A percentile compares a stretch with the other conserved stretches of the same genome.
These are phyloP conservation scores for Drosophila setosimentum DNA, from an alignment of 2,888 invertebrate genomes.

Conservation along the genomic window DNA sequence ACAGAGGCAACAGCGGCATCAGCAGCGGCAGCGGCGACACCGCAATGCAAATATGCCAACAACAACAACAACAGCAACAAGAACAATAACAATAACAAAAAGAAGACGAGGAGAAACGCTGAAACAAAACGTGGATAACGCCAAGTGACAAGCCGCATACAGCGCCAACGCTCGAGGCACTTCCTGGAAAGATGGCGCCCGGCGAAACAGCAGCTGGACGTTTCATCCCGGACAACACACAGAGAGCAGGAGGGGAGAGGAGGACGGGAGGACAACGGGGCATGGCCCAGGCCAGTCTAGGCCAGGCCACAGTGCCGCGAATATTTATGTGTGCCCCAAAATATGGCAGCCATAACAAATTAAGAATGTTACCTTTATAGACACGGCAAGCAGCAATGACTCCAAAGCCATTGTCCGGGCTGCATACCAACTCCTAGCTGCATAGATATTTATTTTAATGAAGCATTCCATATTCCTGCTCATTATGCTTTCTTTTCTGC, in stretches of 20 bases:
- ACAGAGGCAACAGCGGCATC: slow-evolving; percentile 19
- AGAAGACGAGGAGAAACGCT: slow-evolving; percentile 27
- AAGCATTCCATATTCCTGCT: slow-evolving; percentile 29
- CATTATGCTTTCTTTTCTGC: not conserved
- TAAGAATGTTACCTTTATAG: slow-evolving; percentile 75
- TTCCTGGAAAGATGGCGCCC: slow-evolving; percentile 50
- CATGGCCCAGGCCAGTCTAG: not conserved
- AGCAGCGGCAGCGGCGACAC: slow-evolving; percentile 53
- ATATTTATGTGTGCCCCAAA: slow-evolving; percentile 60
- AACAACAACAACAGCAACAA: slow-evolving; percentile 44
- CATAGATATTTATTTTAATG: slow-evolving; percentile 40
- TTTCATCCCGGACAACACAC: slow-evolving; percentile 50
- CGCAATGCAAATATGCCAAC: slow-evolving; percentile 78
- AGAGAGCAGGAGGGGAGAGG: slow-evolving; percentile 10
- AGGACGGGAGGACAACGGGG: not conserved
- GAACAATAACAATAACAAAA: slow-evolving; percentile 13
- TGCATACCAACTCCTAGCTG: slow-evolving; percentile 7
- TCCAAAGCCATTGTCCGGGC: slow-evolving; percentile 1
- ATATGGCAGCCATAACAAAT: slow-evolving; percentile 78
- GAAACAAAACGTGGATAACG: slow-evolving; percentile 66
- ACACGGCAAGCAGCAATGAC: slow-evolving; percentile 33
- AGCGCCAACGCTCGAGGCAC: slow-evolving; percentile 65
- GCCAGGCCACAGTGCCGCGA: slow-evolving; percentile 42
- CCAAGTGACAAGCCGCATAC: slow-evolving; percentile 72
- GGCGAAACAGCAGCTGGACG: slow-evolving; percentile 45